phyloP scores from a whole-genome alignment of 2,888 invertebrate species.

The Aricia artaxerxes region DNA sequence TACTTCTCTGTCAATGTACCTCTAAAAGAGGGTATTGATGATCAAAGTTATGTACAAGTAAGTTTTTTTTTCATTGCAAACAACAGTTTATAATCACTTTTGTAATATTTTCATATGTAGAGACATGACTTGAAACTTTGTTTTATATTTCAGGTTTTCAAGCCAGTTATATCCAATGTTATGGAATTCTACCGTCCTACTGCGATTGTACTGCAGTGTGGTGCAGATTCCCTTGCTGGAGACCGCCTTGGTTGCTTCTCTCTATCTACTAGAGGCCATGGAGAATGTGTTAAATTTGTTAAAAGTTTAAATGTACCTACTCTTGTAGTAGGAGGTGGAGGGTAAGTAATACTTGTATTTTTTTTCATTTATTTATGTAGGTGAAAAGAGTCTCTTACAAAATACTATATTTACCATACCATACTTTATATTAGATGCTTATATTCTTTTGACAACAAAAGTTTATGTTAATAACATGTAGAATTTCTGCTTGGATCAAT shows the following conservation, averaged over 20 bases:
- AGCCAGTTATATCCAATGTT: constrained; percentile 94
- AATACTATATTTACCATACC: no score
- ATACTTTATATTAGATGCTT: no score
- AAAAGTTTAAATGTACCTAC: constrained; percentile 95
- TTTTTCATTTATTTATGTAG: not conserved
- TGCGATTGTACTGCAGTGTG: constrained; percentile 98
- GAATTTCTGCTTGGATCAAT: not conserved
- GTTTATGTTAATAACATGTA: not conserved
- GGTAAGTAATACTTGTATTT: constrained; percentile 58
- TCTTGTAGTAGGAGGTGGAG: constrained; percentile 90
- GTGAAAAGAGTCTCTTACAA: no score
- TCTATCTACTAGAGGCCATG: constrained; percentile 95
- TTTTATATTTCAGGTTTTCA: constrained; percentile 85
- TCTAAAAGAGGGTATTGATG: constrained; percentile 98
- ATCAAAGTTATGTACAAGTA: constrained; percentile 92
- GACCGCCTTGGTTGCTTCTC: constrained; percentile 98
- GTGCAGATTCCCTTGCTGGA: constrained; percentile 97
- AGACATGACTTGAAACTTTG: not conserved
- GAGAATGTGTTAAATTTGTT: constrained; percentile 98
- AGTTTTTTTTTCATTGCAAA: not conserved
- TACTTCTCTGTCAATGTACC: constrained; percentile 99
- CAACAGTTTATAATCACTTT: not conserved
- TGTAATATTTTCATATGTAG: no score
- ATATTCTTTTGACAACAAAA: not conserved
- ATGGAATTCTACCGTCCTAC: constrained; percentile 98